phyloP scores from a whole-genome alignment of 2,888 invertebrate genomes.

The Anagyrus pseudococci region DNA sequence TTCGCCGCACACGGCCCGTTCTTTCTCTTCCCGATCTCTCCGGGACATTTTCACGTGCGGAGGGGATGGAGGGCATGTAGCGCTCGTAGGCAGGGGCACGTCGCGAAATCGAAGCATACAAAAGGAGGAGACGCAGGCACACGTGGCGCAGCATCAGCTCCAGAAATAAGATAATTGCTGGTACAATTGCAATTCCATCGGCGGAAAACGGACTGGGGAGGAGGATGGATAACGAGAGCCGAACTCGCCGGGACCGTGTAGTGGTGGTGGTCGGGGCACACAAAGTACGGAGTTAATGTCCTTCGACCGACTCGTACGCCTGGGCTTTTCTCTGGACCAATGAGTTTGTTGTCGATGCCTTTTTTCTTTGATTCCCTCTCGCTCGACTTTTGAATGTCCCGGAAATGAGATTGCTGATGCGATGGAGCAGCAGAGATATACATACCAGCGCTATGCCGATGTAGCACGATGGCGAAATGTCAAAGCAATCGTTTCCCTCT shows the following conservation, averaged over 20 bases:
- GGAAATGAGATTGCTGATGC: conserved; percentile 52
- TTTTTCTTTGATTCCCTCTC: conserved; percentile 24
- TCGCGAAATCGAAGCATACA: conserved; percentile 49
- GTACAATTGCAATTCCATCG: conserved; percentile 53
- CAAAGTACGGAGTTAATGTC: conserved; percentile 51
- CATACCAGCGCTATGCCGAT: too few species aligned
- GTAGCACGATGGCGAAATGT: too few species aligned
- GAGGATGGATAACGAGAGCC: conserved; percentile 11
- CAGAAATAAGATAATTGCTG: conserved; percentile 55
- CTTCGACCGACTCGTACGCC: too few species aligned
- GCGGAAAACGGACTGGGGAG: not conserved
- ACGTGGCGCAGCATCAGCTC: conserved; percentile 14
- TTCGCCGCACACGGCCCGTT: too few species aligned
- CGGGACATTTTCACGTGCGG: conserved; percentile 34
- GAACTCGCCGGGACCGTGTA: too few species aligned
- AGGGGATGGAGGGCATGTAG: too few species aligned
- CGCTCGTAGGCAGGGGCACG: too few species aligned
- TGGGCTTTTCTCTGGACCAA: too few species aligned
- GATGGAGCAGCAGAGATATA: too few species aligned
- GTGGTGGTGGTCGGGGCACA: conserved; percentile 40
- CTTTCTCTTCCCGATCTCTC: conserved; percentile 31
- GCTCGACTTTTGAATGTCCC: conserved; percentile 47
- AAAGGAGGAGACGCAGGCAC: conserved; percentile 37
- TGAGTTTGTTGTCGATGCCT: conserved; percentile 55
- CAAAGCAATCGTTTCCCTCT: too few species aligned